These are phyloP conservation scores for Pipa parva DNA, from an alignment of 2,113 vertebrate species.

Conservation along the genomic window DNA sequence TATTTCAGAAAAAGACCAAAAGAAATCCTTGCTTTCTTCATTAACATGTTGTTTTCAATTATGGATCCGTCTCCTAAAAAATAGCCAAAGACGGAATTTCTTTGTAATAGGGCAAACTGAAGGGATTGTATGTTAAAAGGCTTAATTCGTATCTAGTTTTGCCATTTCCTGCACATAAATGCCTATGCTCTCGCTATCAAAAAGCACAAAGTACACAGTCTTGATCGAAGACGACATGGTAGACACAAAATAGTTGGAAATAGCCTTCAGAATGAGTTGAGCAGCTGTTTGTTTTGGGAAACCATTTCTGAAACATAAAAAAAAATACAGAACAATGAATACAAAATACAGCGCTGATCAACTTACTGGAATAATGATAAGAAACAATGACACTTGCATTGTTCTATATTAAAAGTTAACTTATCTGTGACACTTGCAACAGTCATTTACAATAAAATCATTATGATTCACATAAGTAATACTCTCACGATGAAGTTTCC, in stretches of 20 bases:
- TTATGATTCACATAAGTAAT: no score
- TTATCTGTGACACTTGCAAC: no score
- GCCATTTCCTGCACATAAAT: slow-evolving; percentile 99
- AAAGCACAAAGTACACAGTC: slow-evolving; percentile 95
- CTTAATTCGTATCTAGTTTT: slow-evolving; percentile 89
- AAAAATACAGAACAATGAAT: not conserved
- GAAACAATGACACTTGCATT: slow-evolving; percentile 5
- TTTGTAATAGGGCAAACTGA: slow-evolving; percentile 38
- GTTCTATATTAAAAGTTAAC: no score
- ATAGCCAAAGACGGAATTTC: slow-evolving; percentile 45
- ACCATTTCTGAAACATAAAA: slow-evolving; percentile 71
- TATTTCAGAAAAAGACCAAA: slow-evolving; percentile 62
- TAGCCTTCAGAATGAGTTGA: slow-evolving; percentile 96
- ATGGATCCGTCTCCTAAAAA: slow-evolving; percentile 56
- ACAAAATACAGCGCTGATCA: not conserved
- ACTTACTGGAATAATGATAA: not conserved
- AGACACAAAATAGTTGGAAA: slow-evolving; percentile 96
- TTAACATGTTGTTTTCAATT: slow-evolving; percentile 58
- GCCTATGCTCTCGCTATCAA: slow-evolving; percentile 97
- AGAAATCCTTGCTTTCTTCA: slow-evolving; percentile 62
- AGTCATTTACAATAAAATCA: no score
- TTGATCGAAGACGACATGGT: slow-evolving; percentile 98
- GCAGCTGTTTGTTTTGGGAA: slow-evolving; percentile 97
- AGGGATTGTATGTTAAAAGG: slow-evolving; percentile 44
- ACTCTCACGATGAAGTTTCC: no score